Evolutionary conservation across 2,113 vertebrate species (phyloP).

Genomic region (Cyprinodon variegatus): DNA sequence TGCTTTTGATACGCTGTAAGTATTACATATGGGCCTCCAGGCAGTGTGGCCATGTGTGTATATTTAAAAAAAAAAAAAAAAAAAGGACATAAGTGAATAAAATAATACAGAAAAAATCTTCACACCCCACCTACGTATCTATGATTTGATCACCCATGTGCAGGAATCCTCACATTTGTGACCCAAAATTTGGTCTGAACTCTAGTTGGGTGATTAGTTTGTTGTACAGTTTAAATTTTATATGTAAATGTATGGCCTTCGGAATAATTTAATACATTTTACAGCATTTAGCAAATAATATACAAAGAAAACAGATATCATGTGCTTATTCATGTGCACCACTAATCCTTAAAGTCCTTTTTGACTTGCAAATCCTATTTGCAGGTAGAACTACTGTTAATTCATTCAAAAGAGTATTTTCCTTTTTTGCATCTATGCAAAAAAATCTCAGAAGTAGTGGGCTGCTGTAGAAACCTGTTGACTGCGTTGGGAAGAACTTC

Average conservation of each 20-base stretch:
- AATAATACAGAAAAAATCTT: constrained; percentile 35
- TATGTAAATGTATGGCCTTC: neutral
- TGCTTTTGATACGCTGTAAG: constrained; percentile 66
- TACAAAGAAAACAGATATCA: constrained; percentile 2
- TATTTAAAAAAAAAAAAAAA: neutral
- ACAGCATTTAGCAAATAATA: constrained; percentile 3
- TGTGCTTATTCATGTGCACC: neutral
- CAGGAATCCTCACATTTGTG: neutral
- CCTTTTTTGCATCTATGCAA: constrained; percentile 32
- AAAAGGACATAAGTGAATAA: constrained; percentile 27
- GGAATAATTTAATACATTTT: neutral
- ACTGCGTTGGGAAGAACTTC: constrained; percentile 4
- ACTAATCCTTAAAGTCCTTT: constrained; percentile 9
- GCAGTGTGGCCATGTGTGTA: constrained; percentile 24
- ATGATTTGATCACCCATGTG: constrained; percentile 45
- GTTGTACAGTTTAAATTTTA: constrained; percentile 10
- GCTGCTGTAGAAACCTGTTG: constrained; percentile 7
- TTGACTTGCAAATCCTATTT: constrained; percentile 16
- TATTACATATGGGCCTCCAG: constrained; percentile 42
- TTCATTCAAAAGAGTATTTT: constrained; percentile 19
- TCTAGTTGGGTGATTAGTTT: constrained; percentile 4
- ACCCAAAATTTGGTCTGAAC: neutral
- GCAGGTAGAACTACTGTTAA: neutral
- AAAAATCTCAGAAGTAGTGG: constrained; percentile 9
- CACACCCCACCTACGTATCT: constrained; percentile 34